Percentiles rank a stretch among this genome's conserved stretches.
Evolutionary conservation across 2,113 vertebrate genomes (phyloP).

Genomic region (Phalacrocorax pelagicus): DNA sequence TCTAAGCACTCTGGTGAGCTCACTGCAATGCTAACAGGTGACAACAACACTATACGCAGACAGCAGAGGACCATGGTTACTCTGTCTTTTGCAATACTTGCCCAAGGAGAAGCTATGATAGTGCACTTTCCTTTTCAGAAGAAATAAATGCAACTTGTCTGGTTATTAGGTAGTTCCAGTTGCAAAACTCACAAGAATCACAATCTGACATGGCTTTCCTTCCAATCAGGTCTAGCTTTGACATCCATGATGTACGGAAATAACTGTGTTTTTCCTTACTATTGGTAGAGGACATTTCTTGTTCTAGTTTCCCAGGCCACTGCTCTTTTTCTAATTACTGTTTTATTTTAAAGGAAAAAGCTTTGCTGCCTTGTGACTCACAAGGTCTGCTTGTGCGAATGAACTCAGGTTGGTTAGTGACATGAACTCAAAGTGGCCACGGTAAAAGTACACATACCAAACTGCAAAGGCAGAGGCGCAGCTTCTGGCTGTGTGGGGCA

Average conservation of each 20-base stretch:
- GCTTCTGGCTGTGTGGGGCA: not conserved
- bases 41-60: not conserved
- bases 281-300: not conserved
- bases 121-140: not conserved
- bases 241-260: not conserved
- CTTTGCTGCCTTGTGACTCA: not conserved
- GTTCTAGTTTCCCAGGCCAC: not conserved
- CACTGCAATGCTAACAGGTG: not conserved
- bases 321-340: not conserved
- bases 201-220: not conserved
- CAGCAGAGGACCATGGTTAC: not conserved
- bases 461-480: fast-evolving
- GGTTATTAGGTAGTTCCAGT: not conserved
- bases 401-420: not conserved
- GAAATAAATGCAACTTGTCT: not conserved
- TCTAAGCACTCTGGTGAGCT: not conserved
- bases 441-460: fast-evolving
- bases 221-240: not conserved
- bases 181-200: not conserved
- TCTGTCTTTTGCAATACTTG: fast-evolving
- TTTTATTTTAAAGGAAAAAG: not conserved
- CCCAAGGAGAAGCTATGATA: not conserved
- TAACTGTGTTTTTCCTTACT: not conserved
- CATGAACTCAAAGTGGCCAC: fast-evolving
- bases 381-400: too few relatives aligned